Evolutionary conservation across 2,113 vertebrate genomes (phyloP).

Genomic region (Tapirus terrestris): DNA sequence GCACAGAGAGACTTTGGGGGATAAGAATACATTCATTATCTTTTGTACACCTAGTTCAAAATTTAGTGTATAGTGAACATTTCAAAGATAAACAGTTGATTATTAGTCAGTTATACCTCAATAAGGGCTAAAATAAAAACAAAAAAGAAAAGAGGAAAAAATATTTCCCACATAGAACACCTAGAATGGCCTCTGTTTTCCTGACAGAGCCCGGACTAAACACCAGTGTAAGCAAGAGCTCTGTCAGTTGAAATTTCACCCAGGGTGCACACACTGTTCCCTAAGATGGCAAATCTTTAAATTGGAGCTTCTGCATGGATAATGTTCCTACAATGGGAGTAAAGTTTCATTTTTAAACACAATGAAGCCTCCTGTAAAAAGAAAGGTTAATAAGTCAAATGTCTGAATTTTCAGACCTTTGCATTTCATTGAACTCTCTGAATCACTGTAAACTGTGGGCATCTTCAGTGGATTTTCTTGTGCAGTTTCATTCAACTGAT

Average conservation of each 20-base stretch:
- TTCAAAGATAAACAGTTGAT: not conserved
- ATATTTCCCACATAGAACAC: not conserved
- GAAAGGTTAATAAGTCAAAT: not conserved
- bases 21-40: not conserved
- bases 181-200: not conserved
- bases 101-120: not conserved
- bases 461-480: not conserved
- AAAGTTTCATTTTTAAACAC: constrained; percentile 27
- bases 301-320: not conserved
- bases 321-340: not conserved
- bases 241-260: constrained; percentile 2
- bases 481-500: not conserved
- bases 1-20: not conserved
- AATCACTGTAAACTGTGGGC: too few species aligned
- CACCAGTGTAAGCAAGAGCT: not conserved
- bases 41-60: not conserved
- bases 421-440: not conserved
- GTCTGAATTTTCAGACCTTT: not conserved
- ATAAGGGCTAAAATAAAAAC: not conserved
- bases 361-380: not conserved
- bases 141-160: not conserved
- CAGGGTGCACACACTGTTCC: not conserved
- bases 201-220: not conserved
- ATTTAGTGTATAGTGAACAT: not conserved
- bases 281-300: constrained; percentile 29